These are phyloP conservation scores for Ruditapes philippinarum DNA, from an alignment of 1,140 invertebrate species.

Conservation along the genomic window DNA sequence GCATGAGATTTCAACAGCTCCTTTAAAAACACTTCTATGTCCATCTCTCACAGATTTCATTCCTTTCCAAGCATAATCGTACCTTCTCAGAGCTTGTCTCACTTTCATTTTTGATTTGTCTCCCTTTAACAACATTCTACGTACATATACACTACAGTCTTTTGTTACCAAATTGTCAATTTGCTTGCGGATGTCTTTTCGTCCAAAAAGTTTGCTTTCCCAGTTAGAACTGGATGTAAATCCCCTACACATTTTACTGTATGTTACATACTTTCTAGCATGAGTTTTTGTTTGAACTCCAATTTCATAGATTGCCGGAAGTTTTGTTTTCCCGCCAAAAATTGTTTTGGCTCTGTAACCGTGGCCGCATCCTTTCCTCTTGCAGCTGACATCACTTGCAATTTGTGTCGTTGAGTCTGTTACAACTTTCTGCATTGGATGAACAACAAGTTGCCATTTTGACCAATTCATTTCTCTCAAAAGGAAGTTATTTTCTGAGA, in stretches of 20 bases:
- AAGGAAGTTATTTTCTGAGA: slow-evolving; percentile 58
- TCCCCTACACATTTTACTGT: slow-evolving; percentile 49
- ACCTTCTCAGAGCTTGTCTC: slow-evolving; percentile 17
- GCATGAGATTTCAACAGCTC: slow-evolving; percentile 31
- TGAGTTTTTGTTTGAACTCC: slow-evolving; percentile 40
- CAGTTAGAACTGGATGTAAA: slow-evolving; percentile 15
- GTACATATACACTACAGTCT: slow-evolving; percentile 39
- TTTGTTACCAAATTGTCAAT: slow-evolving; percentile 35
- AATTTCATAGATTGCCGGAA: slow-evolving; percentile 45
- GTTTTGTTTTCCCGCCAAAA: slow-evolving; percentile 54
- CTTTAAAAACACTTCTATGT: slow-evolving; percentile 52
- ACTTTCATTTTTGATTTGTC: not conserved
- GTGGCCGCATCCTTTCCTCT: not conserved
- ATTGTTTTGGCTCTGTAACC: slow-evolving; percentile 17
- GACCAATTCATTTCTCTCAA: slow-evolving; percentile 48
- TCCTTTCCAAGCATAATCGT: slow-evolving; percentile 60
- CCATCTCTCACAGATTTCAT: not conserved
- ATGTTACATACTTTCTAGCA: slow-evolving; percentile 49
- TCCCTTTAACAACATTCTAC: slow-evolving; percentile 11
- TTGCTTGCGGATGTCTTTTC: slow-evolving; percentile 20
- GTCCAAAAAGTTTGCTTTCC: slow-evolving; percentile 39
- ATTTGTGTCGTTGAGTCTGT: not conserved
- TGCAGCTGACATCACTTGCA: not conserved
- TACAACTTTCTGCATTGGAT: not conserved
- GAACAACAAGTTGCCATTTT: slow-evolving; percentile 24